Percentiles rank a stretch among this genome's conserved stretches.
phyloP scores from a whole-genome alignment of 53 echinoderm and acorn worm species.

The Temnopleurus reevesii region DNA sequence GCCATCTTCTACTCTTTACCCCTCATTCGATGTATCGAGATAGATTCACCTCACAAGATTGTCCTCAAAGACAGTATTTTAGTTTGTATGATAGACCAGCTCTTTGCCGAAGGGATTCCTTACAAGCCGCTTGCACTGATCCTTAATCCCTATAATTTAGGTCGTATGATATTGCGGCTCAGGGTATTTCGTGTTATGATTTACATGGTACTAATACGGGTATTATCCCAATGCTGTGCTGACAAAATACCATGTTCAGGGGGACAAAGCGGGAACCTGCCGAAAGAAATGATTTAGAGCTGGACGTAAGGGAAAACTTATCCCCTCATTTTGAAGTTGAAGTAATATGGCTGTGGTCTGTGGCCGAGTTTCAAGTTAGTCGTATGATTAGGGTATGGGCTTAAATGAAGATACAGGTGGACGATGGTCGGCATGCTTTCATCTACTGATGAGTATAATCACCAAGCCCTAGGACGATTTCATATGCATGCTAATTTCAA shows the following conservation, averaged over 20 bases:
- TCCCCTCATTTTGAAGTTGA: not conserved
- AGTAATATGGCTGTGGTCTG: conserved; percentile 40
- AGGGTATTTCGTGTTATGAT: not conserved
- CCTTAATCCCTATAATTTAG: conserved; percentile 43
- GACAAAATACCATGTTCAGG: conserved; percentile 39
- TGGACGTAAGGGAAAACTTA: conserved; percentile 25
- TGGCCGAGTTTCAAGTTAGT: conserved; percentile 16
- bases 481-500: conserved; percentile 3
- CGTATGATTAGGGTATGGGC: conserved; percentile 33
- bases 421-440: conserved; percentile 31
- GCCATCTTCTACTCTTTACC: not conserved
- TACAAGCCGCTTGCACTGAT: conserved; percentile 3
- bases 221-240: conserved; percentile 30
- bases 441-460: conserved; percentile 35
- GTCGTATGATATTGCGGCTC: conserved; percentile 43
- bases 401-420: conserved; percentile 48
- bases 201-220: conserved; percentile 3
- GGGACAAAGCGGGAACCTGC: conserved; percentile 1
- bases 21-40: conserved; percentile 13
- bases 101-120: conserved; percentile 41
- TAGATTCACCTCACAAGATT: not conserved
- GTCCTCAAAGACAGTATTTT: not conserved
- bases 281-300: not conserved
- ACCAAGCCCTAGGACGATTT: not conserved
- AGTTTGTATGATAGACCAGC: not conserved